Evolutionary conservation across 1,140 invertebrate species (phyloP), one percentile per base, ranked within the genome.

Genomic region (Drosophila lacteicornis): DNA sequence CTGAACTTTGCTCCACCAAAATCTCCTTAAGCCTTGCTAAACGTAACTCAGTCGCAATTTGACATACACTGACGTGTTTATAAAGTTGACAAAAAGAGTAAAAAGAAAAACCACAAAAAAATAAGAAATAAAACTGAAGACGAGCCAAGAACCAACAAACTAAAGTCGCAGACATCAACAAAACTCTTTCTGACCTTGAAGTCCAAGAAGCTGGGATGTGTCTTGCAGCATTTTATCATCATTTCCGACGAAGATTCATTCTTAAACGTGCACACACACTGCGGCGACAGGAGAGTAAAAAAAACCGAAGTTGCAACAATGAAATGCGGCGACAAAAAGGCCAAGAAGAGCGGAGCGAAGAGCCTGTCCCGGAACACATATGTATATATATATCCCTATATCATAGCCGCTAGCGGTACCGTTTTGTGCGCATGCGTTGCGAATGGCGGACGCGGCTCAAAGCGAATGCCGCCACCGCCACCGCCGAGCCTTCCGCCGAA

Each of bases 381-480:
- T 68, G 51, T 36, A 60, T 43, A 27, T 33, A 33, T 57, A 66
- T 71, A 74, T 73, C 40, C 60, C 47, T 70, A 61, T 75, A 79
- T 66, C 75, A 82, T 86, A 78, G 68, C 85, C 84, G 84, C 84
- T 84, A 90, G 91, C 91, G 91, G 91, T 91, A 92, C 91, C 91
- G 91, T 92, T 92, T 92, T 91, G 91, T 92, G 90, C 86, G 91
- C 87, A 92, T 92, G 91, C 91, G 91, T 92, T 91, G 78, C 91
- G 82, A 92, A 92, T 92, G 86, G 82, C 79, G 75, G 87, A 58
- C 53, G 79, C 76, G 61, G 75, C 85, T 85, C 85, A 90, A 91
- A 91, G 91, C 65, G 75, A 86, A 82, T 90, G 90, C 90, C 90
- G 90, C 90, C 85, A 68, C 43, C 53, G 56, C 90, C 88, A 91